Conservation (phyloP, 1,140 invertebrate genomes). For the Drosophila nasuta region DNA sequence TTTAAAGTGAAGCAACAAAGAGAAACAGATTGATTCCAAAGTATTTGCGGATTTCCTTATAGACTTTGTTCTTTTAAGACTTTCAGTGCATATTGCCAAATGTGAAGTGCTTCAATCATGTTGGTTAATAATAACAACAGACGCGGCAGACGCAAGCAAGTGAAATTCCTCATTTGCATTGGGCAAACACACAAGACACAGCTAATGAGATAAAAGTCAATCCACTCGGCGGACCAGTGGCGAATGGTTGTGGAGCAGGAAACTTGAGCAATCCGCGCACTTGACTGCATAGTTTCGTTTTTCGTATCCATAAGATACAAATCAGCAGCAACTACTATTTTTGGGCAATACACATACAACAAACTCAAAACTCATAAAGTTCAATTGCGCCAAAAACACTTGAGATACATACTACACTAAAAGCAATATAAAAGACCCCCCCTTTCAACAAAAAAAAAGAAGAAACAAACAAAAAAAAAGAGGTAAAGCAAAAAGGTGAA, state of each 20-base stretch:
- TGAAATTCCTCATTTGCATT: conserved; percentile 60
- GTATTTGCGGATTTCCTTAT: conserved; percentile 2
- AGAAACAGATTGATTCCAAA: neutral
- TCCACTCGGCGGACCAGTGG: conserved; percentile 52
- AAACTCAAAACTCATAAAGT: conserved; percentile 54
- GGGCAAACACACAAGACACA: conserved; percentile 20
- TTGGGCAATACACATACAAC: conserved; percentile 35
- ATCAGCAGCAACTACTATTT: conserved; percentile 46
- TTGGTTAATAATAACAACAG: conserved; percentile 37
- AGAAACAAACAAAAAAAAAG: conserved; percentile 19
- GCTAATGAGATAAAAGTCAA: conserved; percentile 53
- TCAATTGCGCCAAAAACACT: conserved; percentile 64
- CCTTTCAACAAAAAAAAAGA: neutral
- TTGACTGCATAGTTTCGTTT: conserved; percentile 67
- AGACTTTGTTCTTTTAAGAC: neutral
- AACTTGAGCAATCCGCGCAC: conserved; percentile 74
- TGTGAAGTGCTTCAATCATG: conserved; percentile 37
- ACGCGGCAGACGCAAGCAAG: conserved; percentile 33
- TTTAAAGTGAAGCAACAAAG: neutral
- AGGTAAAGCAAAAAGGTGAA: conserved; percentile 42
- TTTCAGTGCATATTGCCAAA: conserved; percentile 15
- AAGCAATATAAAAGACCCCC: conserved; percentile 12
- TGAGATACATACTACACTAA: conserved; percentile 33
- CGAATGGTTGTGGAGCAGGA: conserved; percentile 61
- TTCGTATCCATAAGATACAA: conserved; percentile 47